These are phyloP conservation scores for Ctenicera cuprea DNA, from an alignment of 2,888 invertebrate genomes.

Conservation along the genomic window DNA sequence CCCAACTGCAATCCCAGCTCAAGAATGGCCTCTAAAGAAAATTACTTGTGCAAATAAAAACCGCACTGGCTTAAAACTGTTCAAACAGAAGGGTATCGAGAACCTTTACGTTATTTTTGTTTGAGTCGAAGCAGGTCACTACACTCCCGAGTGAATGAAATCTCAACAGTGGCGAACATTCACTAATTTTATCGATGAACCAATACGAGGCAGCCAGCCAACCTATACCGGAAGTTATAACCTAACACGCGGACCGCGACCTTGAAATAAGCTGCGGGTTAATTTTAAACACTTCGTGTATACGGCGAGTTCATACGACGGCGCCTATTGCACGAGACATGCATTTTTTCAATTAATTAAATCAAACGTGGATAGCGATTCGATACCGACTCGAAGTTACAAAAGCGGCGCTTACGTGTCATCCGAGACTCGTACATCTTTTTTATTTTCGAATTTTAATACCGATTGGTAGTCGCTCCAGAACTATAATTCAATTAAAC, in stretches of 20 bases:
- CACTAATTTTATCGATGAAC: conserved; percentile 33
- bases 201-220: not conserved
- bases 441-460: conserved; percentile 48
- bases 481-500: conserved; percentile 57
- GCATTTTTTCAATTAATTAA: not conserved
- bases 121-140: conserved; percentile 28
- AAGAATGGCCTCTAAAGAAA: conserved; percentile 20
- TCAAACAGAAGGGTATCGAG: conserved; percentile 27
- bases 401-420: conserved; percentile 7
- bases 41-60: conserved; percentile 35
- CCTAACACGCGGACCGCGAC: conserved; percentile 15
- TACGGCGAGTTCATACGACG: not conserved
- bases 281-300: conserved; percentile 27
- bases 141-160: conserved; percentile 26
- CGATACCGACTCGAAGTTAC: not conserved
- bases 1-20: conserved; percentile 16
- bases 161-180: conserved; percentile 12
- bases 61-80: conserved; percentile 23
- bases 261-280: conserved; percentile 18
- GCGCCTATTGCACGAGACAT: not conserved
- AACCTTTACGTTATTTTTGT: conserved; percentile 11
- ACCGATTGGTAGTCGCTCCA: conserved; percentile 31
- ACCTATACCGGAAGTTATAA: conserved; percentile 24
- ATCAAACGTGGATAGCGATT: not conserved
- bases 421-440: conserved; percentile 17